Conservation (phyloP, 2,797 vertebrate species). For the Fundulus diaphanus region DNA sequence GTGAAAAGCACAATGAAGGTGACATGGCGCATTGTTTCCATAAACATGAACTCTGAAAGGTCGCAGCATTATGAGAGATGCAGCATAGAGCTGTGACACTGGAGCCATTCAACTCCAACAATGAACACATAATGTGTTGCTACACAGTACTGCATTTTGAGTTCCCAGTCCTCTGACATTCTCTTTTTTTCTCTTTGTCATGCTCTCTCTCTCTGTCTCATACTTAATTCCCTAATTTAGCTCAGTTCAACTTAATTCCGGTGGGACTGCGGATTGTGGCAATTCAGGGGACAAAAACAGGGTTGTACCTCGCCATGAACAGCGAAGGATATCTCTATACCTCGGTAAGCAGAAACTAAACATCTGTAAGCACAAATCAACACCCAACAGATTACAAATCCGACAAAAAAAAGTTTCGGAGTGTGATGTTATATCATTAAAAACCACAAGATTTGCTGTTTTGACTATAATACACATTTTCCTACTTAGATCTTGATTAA, state of each 20-base stretch:
- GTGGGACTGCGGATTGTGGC: slow-evolving; percentile 98
- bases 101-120: slow-evolving; percentile 33
- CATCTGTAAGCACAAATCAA: slow-evolving; percentile 12
- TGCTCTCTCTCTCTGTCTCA: slow-evolving; percentile 10
- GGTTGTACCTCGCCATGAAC: slow-evolving; percentile 97
- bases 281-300: slow-evolving; percentile 97
- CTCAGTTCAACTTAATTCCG: slow-evolving; percentile 99
- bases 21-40: slow-evolving; percentile 53
- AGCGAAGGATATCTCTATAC: slow-evolving; percentile 93
- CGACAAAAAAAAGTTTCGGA: slow-evolving; percentile 8
- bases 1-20: slow-evolving; percentile 50
- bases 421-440: slow-evolving; percentile 5
- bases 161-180: slow-evolving; percentile 33
- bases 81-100: slow-evolving; percentile 22
- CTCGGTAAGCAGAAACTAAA: slow-evolving; percentile 75
- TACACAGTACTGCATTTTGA: slow-evolving; percentile 13
- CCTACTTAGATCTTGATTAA: background rate
- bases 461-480: background rate
- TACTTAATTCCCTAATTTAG: slow-evolving; percentile 80
- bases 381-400: slow-evolving; percentile 14
- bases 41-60: slow-evolving; percentile 53
- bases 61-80: slow-evolving; percentile 39
- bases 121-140: slow-evolving; percentile 30
- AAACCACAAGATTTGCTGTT: background rate
- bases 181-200: slow-evolving; percentile 25